Percentiles rank a stretch among this genome's conserved stretches.
These are phyloP conservation scores for Prorops nasuta DNA, from an alignment of 1,140 invertebrate genomes.

Conservation along the genomic window DNA sequence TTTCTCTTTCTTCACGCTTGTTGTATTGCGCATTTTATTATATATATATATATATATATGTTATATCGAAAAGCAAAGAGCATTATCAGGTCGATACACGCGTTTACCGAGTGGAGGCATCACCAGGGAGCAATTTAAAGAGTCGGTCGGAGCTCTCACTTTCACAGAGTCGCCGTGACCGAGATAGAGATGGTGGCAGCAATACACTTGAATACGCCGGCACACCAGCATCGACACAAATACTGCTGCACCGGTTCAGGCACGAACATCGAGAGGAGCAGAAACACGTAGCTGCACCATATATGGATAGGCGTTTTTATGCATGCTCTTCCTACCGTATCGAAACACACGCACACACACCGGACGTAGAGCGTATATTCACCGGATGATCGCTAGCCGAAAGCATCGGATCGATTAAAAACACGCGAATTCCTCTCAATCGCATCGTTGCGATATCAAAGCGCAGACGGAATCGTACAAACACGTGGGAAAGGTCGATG, in stretches of 20 bases:
- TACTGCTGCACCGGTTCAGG: constrained; percentile 3
- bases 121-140: too few relatives aligned
- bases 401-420: too few relatives aligned
- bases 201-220: neutral
- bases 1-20: too few relatives aligned
- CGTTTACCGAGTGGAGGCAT: constrained; percentile 21
- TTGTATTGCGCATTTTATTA: too few relatives aligned
- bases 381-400: too few relatives aligned
- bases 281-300: constrained; percentile 31
- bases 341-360: neutral
- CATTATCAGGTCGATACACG: constrained; percentile 21
- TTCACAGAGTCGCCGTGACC: constrained; percentile 55
- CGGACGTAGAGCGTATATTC: too few relatives aligned
- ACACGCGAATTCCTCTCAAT: too few relatives aligned
- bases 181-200: constrained; percentile 49
- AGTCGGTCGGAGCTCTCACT: constrained; percentile 43
- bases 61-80: constrained; percentile 26
- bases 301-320: constrained; percentile 19
- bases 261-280: constrained; percentile 19
- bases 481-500: too few relatives aligned
- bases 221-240: neutral
- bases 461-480: too few relatives aligned
- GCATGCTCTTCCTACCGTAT: neutral
- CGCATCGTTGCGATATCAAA: too few relatives aligned
- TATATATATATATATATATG: too few relatives aligned